Percentiles rank a stretch among this genome's conserved stretches.
phyloP scores from a whole-genome alignment of 2,113 vertebrate genomes.

The Lichenostomus cassidix region DNA sequence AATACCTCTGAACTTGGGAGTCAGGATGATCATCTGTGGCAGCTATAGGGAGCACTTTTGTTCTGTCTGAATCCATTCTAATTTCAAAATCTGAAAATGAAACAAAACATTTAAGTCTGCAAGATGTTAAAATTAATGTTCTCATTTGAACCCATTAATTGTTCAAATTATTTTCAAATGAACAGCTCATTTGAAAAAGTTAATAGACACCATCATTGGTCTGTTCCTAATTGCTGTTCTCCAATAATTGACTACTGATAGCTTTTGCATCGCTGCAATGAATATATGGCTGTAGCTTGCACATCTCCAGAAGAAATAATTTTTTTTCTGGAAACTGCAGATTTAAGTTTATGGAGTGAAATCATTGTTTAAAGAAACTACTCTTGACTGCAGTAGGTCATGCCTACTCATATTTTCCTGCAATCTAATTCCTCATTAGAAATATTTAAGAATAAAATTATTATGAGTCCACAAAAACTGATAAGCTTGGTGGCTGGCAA shows the following conservation, averaged over 20 bases:
- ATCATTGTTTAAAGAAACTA: background rate
- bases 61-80: constrained; percentile 68
- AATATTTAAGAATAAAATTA: background rate
- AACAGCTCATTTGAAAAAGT: background rate
- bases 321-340: background rate
- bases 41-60: constrained; percentile 51
- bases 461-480: background rate
- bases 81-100: constrained; percentile 80
- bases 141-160: background rate
- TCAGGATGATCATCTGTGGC: constrained; percentile 8
- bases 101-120: background rate
- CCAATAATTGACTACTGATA: background rate
- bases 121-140: background rate
- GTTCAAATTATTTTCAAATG: background rate
- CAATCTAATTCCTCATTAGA: background rate
- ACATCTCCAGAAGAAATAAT: background rate
- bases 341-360: background rate
- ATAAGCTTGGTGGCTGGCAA: background rate
- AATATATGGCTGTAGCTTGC: background rate
- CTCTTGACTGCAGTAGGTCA: background rate
- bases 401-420: background rate
- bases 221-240: background rate
- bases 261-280: background rate
- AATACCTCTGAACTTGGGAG: constrained; percentile 60
- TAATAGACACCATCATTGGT: background rate